Evolutionary conservation across 2,113 vertebrate species (phyloP), one percentile per base, ranked within the genome.

Genomic region (Pao palembangensis): DNA sequence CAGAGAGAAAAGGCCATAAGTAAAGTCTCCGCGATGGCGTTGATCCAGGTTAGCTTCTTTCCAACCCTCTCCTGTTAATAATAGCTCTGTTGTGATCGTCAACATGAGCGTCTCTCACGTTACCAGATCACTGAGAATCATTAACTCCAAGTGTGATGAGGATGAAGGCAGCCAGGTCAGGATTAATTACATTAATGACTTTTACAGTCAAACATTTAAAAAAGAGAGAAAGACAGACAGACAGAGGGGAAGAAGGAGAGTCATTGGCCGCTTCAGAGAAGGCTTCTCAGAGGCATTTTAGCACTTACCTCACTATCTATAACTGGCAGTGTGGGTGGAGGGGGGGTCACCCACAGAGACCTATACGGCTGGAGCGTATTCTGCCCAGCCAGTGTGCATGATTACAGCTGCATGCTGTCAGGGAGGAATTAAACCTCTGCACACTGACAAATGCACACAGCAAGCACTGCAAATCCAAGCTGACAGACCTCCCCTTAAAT

Each of bases 401-500:
- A 69, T 55, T 65, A 64, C 67, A 59, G 58, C 54, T 8, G 14
- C 71, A 65, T 71, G 76, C 75, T 79, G 80, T 81, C 77, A 79
- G 73, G 8, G 23, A 75, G 80, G 73, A 85, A 73, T 83, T 79
- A 78, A 80, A 87, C 64, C 75, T 65, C 75, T 75, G 71, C 80
- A 76, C 71, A 63, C 80, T 82, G 82, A 83, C 83, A 88, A 78
- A 85, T 56, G 73, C 69, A 58, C 75, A 73, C 65, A 76, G 61
- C 16, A 42, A 76, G 77, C 68, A 5, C 85, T 74, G 56, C 87
- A 86, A 86, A 88, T 68, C 52, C 76, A 80, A 78, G 60, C 56
- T 85, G 85, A 87, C 85, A 86, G 80, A 68, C 84, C 66, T 84
- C 74, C 71, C 81, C 80, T 76, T 73, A 77, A 85, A 80, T 58